phyloP scores from a whole-genome alignment of 2,797 vertebrate species.

The Hydrophis major region DNA sequence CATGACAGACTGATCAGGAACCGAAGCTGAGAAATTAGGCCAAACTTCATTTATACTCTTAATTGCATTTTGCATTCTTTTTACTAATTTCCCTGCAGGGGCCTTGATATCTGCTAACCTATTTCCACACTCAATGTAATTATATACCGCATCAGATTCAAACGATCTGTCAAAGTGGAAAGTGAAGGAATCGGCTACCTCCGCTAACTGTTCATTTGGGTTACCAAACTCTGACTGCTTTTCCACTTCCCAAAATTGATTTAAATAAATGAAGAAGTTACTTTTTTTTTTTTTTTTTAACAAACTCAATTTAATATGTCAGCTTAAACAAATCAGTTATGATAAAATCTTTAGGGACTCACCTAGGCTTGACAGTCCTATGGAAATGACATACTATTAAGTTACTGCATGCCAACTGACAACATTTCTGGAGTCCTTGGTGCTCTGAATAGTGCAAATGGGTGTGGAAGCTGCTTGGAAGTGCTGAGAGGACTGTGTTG shows the following conservation, averaged over 20 bases:
- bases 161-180: constrained; percentile 64
- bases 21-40: constrained; percentile 59
- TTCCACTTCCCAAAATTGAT: not conserved
- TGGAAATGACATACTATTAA: not conserved
- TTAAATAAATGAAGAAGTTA: not conserved
- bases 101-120: constrained; percentile 58
- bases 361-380: not conserved
- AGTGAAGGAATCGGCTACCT: constrained; percentile 27
- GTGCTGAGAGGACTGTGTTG: too few species aligned
- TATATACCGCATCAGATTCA: constrained; percentile 59
- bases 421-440: not conserved
- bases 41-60: constrained; percentile 45
- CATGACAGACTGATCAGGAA: constrained; percentile 59
- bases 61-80: constrained; percentile 65
- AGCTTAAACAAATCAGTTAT: not conserved
- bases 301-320: not conserved
- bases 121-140: constrained; percentile 62
- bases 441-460: not conserved
- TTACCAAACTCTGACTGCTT: constrained; percentile 41
- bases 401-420: not conserved
- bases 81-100: constrained; percentile 48
- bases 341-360: constrained; percentile 19
- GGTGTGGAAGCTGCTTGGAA: too few species aligned
- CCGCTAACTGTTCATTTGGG: not conserved
- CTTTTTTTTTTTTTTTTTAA: not conserved